Evolutionary conservation across 2,888 invertebrate species (phyloP), one percentile per base, ranked within the genome.

Genomic region (Monopis laevigella): DNA sequence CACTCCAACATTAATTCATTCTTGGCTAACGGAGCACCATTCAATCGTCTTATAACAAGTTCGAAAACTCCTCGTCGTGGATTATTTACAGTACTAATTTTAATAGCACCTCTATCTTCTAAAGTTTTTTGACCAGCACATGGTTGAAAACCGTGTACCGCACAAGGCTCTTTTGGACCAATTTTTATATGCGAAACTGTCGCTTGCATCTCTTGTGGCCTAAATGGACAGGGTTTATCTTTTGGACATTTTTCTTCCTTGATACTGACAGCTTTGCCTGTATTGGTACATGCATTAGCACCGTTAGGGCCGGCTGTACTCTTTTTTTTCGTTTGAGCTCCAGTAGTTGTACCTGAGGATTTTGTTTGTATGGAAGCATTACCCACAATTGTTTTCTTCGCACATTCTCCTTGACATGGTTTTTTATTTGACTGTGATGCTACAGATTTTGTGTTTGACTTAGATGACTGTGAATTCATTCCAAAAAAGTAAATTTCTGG

Each of bases 1-100:
- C 78, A 80, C 53, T 80, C 78, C 28, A 80, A 50, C 69, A 78
- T 73, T 27, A 80, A 49, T 48, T 80, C 78, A 47, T 77, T 77
- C 46, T 53, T 74, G 7, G 78, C 78, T 12, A 78, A 53, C 10
- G 75, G 73, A 18, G 74, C 72, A 17, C 75, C 77, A 13, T 54
- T 69, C 43, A 77, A 54, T 54, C 59, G 65, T 28, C 77, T 65
- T 45, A 80, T 61, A 2, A 75, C 71, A 41, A 80, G 47, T 54
- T 80, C 78, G 47, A 78, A 80, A 16, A 80, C 78, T 13, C 78
- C 78, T 38, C 73, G 60, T 10, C 78, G 63, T 3, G 75, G 66
- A 55, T 80, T 80, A 26, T 55, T 59, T 14, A 54, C 56, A 13
- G 63, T 62, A 4, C 67, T 57, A 7, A 80, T 59, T 51, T 70